These are phyloP conservation scores for Scolanthus callimorphus DNA, from an alignment of 92 coral and sea anemone genomes.

Conservation along the genomic window DNA sequence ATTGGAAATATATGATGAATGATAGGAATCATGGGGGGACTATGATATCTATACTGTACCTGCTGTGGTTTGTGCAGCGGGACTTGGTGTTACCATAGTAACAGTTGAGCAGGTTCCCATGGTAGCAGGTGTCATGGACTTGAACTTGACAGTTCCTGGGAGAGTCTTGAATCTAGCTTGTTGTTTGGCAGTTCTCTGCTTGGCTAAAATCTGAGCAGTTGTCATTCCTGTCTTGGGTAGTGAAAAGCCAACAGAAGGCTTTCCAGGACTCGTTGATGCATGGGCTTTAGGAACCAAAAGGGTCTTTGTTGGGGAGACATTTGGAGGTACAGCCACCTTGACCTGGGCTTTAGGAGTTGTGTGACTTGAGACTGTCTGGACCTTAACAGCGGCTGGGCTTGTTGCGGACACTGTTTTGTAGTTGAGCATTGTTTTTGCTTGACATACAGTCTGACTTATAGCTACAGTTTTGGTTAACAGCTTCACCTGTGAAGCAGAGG, in stretches of 20 bases:
- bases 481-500: slow-evolving; percentile 82
- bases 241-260: slow-evolving; percentile 27
- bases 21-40: too few relatives aligned
- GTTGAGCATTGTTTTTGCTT: slow-evolving; percentile 72
- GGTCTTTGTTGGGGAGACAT: slow-evolving; percentile 42
- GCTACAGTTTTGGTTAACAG: slow-evolving; percentile 83
- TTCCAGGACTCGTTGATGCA: slow-evolving; percentile 38
- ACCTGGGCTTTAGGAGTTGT: slow-evolving; percentile 63
- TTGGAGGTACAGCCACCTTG: slow-evolving; percentile 49
- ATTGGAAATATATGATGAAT: too few relatives aligned
- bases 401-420: slow-evolving; percentile 74
- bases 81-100: slow-evolving; percentile 82
- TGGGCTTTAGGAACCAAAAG: slow-evolving; percentile 71
- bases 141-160: slow-evolving; percentile 85
- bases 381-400: slow-evolving; percentile 65
- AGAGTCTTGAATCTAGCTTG: slow-evolving; percentile 71
- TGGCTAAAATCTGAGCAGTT: slow-evolving; percentile 64
- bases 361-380: slow-evolving; percentile 72
- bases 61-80: slow-evolving; percentile 43
- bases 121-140: slow-evolving; percentile 75
- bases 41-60: too few relatives aligned
- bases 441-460: slow-evolving; percentile 68
- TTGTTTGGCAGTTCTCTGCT: slow-evolving; percentile 67
- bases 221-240: slow-evolving; percentile 48
- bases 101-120: slow-evolving; percentile 75